Evolutionary conservation across 2,113 vertebrate species (phyloP).

Genomic region (Chlorocebus sabaeus): DNA sequence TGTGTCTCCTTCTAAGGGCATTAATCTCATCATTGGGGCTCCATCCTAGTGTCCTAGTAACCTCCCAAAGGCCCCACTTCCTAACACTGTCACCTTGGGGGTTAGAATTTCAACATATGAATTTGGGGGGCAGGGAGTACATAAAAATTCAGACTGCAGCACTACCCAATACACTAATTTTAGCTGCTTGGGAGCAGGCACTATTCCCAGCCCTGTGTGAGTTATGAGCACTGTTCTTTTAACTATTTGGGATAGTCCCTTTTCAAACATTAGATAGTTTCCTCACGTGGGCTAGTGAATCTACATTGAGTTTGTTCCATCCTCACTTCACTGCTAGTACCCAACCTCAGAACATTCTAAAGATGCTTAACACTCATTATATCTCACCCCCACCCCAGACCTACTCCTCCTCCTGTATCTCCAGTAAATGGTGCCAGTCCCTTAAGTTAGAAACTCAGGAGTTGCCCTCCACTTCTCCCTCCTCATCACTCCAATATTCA

Average conservation of each 20-base stretch:
- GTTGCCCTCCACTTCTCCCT: background rate
- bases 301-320: background rate
- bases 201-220: background rate
- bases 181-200: background rate
- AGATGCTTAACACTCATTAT: background rate
- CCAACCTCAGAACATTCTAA: background rate
- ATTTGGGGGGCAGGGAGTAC: background rate
- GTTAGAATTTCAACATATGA: background rate
- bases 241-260: background rate
- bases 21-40: background rate
- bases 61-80: background rate
- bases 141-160: background rate
- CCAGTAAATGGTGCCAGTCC: background rate
- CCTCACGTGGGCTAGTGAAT: background rate
- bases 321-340: background rate
- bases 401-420: background rate
- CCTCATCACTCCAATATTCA: background rate
- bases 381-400: background rate
- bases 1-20: background rate
- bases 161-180: background rate
- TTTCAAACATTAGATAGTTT: background rate
- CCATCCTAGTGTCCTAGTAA: background rate
- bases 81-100: background rate
- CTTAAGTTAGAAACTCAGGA: background rate
- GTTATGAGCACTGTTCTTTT: background rate